A percentile compares a stretch with the other conserved stretches of the same genome.
These are phyloP conservation scores for Deroplatys truncata DNA, from an alignment of 2,888 invertebrate species.

Conservation along the genomic window DNA sequence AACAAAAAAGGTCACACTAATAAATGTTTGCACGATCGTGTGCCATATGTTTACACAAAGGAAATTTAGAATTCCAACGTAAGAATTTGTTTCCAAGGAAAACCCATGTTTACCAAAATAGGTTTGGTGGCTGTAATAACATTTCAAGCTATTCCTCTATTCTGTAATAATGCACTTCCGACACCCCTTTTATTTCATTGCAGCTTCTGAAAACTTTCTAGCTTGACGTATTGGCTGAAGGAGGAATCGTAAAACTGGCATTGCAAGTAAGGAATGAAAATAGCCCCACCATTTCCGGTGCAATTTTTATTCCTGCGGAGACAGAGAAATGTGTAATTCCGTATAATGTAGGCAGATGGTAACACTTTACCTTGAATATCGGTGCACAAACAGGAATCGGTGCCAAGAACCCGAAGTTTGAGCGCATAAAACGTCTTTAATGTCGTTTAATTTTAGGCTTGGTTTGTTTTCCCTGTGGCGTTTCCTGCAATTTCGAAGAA, in stretches of 20 bases:
- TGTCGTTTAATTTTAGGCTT: neutral
- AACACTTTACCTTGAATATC: neutral
- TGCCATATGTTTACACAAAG: too few species aligned
- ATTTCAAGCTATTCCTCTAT: too few species aligned
- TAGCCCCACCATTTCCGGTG: neutral
- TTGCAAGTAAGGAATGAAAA: neutral
- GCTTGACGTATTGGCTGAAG: too few species aligned
- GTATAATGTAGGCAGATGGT: neutral
- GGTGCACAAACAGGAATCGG: neutral
- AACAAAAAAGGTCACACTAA: too few species aligned
- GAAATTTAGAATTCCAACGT: too few species aligned
- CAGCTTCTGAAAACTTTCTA: too few species aligned
- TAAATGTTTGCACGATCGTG: too few species aligned
- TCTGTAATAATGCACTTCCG: too few species aligned
- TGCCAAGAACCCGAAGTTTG: neutral
- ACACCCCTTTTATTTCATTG: too few species aligned
- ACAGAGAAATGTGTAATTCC: neutral
- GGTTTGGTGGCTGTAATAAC: too few species aligned
- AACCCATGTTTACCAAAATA: too few species aligned
- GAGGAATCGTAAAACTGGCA: neutral
- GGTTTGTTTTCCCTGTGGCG: neutral
- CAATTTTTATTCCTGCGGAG: neutral
- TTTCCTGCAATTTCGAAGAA: neutral
- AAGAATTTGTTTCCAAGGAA: too few species aligned
- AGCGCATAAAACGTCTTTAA: neutral